Percentiles rank a stretch among this genome's conserved stretches.
phyloP scores from a whole-genome alignment of 2,797 vertebrate species.

The Hoplostethus atlanticus region DNA sequence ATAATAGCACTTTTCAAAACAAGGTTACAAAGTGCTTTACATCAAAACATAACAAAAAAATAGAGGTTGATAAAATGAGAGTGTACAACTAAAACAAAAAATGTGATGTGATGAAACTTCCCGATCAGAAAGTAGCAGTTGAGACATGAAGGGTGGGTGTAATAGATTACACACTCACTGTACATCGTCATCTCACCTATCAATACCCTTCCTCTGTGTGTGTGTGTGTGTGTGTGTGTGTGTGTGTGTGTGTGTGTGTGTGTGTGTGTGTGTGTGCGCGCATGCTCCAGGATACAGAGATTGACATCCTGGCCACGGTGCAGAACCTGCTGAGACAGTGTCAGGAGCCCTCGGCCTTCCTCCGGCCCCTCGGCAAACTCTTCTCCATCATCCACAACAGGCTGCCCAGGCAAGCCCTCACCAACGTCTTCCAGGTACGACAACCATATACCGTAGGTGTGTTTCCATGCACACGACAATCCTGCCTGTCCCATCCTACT shows the following conservation, averaged over 20 bases:
- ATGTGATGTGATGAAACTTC: too few species aligned
- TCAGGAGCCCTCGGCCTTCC: conserved; percentile 85
- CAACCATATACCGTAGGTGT: too few species aligned
- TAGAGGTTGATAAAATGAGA: too few species aligned
- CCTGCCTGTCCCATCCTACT: too few species aligned
- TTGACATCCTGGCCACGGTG: conserved; percentile 93
- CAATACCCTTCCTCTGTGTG: background rate
- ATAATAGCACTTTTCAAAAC: too few species aligned
- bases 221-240: background rate
- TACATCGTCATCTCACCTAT: background rate
- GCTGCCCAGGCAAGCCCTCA: conserved; percentile 90
- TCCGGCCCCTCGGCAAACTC: conserved; percentile 91
- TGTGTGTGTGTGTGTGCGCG: background rate
- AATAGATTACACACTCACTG: too few species aligned
- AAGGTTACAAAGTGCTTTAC: too few species aligned
- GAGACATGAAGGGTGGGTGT: background rate
- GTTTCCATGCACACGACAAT: too few species aligned
- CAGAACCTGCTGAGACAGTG: conserved; percentile 93
- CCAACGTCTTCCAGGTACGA: conserved; percentile 91
- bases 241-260: background rate
- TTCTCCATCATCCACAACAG: conserved; percentile 92
- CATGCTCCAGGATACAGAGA: conserved; percentile 88
- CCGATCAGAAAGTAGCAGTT: too few species aligned
- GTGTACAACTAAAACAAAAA: too few species aligned
- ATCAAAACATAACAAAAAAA: too few species aligned